Evolutionary conservation across 2,797 vertebrate genomes (phyloP).

Genomic region (Spinibarbus caldwelli): DNA sequence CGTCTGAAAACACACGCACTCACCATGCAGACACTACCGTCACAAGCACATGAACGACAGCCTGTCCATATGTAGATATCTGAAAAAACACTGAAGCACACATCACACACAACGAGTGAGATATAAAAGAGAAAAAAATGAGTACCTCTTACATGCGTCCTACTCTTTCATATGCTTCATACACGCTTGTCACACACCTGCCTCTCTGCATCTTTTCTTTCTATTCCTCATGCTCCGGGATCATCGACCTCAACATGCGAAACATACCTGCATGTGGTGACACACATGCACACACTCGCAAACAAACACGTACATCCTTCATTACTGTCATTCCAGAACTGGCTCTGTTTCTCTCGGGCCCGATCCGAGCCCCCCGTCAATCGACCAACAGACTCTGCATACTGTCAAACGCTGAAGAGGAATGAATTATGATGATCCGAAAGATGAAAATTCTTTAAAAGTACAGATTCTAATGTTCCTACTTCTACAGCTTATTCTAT

Average conservation of each 20-base stretch:
- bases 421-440: conserved; percentile 70
- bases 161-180: conserved; percentile 46
- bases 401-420: conserved; percentile 67
- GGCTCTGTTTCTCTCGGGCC: conserved; percentile 50
- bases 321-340: conserved; percentile 52
- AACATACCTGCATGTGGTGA: conserved; percentile 39
- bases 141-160: conserved; percentile 44
- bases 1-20: conserved; percentile 32
- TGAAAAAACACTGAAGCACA: conserved; percentile 48
- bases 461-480: conserved; percentile 79
- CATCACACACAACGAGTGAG: conserved; percentile 48
- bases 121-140: conserved; percentile 49
- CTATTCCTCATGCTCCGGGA: conserved; percentile 43
- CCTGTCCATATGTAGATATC: conserved; percentile 59
- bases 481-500: conserved; percentile 84
- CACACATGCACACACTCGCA: conserved; percentile 41
- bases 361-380: conserved; percentile 60
- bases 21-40: conserved; percentile 46
- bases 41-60: conserved; percentile 47
- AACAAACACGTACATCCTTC: conserved; percentile 35
- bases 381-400: conserved; percentile 67
- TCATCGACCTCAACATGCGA: conserved; percentile 33
- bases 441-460: conserved; percentile 68
- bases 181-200: conserved; percentile 32
- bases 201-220: conserved; percentile 49